A percentile compares a stretch with the other conserved stretches of the same genome.
phyloP scores from a whole-genome alignment of 2,113 vertebrate genomes.

The Orientallactaga bullata region DNA sequence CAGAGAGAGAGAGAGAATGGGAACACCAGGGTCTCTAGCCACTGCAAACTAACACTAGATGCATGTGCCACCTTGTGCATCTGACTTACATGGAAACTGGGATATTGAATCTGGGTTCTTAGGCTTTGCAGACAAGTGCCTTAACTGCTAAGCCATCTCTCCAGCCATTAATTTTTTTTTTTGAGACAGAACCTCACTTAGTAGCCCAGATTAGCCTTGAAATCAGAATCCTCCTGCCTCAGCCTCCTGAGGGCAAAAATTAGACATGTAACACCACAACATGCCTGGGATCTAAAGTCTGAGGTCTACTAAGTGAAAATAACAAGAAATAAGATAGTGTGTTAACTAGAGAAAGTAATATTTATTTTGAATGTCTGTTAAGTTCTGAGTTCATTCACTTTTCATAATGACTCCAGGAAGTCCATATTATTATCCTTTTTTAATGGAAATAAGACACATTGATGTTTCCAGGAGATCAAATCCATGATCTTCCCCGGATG shows the following conservation, averaged over 20 bases:
- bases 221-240: neutral
- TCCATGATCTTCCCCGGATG: neutral
- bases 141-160: too few relatives aligned
- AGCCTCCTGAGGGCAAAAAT: neutral
- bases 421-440: neutral
- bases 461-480: neutral
- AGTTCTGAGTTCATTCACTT: neutral
- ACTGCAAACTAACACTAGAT: too few relatives aligned
- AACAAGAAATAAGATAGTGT: conserved; percentile 24
- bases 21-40: too few relatives aligned
- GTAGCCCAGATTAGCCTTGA: neutral
- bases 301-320: neutral
- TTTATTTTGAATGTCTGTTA: conserved; percentile 41
- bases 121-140: too few relatives aligned
- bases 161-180: too few relatives aligned
- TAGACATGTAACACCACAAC: neutral
- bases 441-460: neutral
- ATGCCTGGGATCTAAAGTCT: neutral
- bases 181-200: neutral
- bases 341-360: conserved; percentile 24
- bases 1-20: too few relatives aligned
- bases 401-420: neutral
- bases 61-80: too few relatives aligned
- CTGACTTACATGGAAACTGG: too few relatives aligned
- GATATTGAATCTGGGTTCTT: too few relatives aligned